Base-by-base conservation (phyloP, 2,888 invertebrate species). In the Cheiracanthium punctorium region DNA sequence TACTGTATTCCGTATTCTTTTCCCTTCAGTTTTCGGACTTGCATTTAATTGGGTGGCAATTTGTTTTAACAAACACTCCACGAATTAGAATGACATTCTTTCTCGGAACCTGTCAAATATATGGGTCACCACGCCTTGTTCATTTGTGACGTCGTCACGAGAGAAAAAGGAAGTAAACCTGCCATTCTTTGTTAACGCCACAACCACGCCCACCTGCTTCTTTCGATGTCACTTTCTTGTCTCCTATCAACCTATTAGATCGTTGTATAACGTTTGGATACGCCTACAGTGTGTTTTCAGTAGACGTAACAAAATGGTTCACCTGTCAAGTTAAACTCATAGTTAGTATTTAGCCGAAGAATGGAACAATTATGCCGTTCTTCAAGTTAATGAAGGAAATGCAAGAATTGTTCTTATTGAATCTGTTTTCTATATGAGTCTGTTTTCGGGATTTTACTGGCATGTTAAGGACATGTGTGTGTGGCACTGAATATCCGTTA, bases 21-120 rank as follows among this genome's bases (percentile, higher is more conserved):
- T 28, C 43, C 20, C 20, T 12, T 37, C 10, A 37, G 10, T n/a
- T 7, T 29, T n/a, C 28, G 5, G 7, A 20, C 5, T 43, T 43
- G 24, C 71, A 20, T 71, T 79, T 79, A 84, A 79, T 84, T 79
- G 79, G 73, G 58, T 58, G 33, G 84, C 58, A 79, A 73, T 84
- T 84, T 84, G 52, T 73, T 67, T 73, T 69, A 24, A 32, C n/a
- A 37, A 37, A 37, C 70, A 58, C 32, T 85, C 41, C 73, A 37
- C 82, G 73, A 84, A 84, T 84, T 84, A 84, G 72, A 73, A 37
- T 32, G 67, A 73, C 37, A 75, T 82, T 24, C 43, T 28, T 43
- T 28, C 37, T 29, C 71, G 8, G 28, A n/a, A 14, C 17, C 17
- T 37, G 33, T 69, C 33, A 37, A 32, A 33, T 69, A 33, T 69